Base-by-base conservation (phyloP, 2,888 invertebrate species). In the Tiphia femorata region DNA sequence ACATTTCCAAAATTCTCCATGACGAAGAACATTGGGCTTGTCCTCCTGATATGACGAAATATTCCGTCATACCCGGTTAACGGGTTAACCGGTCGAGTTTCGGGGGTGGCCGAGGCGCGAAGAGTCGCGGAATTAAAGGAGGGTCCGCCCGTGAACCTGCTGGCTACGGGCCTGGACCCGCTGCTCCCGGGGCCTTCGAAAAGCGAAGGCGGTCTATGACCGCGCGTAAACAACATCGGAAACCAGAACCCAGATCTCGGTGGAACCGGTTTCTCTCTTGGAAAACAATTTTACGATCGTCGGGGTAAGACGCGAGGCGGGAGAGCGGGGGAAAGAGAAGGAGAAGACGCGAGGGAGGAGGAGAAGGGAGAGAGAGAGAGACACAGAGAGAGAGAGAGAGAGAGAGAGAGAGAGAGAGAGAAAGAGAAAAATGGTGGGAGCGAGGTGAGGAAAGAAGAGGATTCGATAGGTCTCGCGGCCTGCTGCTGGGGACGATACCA, bases 211-310 rank as follows among this genome's bases (percentile, higher is more conserved):
- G 75, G 78, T 77, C 78, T 77, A 75, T 79, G 81, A 79, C 78
- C 79, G 75, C 70, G 62, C 72, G 75, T 76, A 80, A 78, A 79
- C 78, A 81, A 81, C 78, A 68, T 67, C 72, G 76, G 73, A 78
- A 77, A 79, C 78, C 74, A 76, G 79, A 79, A 73, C 78, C 72
- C 73, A 71, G 77, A 75, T 75, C 76, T 71, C 56, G 51, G n/a
- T n/a, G 49, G 70, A 78, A 81, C 80, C 80, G 78, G 81, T 80
- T 68, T 70, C 49, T n/a, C 65, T 68, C 68, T 69, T 74, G 78
- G 72, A 78, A 80, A 80, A 80, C 75, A 76, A 81, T 79, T 78
- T 80, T 78, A 77, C 76, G 72, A 77, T 75, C 72, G 66, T 70
- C 70, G 58, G 56, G 65, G 67, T 65, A 65, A 64, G 64, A 64